phyloP scores from a whole-genome alignment of 2,888 invertebrate species.

The Molorchus minor region DNA sequence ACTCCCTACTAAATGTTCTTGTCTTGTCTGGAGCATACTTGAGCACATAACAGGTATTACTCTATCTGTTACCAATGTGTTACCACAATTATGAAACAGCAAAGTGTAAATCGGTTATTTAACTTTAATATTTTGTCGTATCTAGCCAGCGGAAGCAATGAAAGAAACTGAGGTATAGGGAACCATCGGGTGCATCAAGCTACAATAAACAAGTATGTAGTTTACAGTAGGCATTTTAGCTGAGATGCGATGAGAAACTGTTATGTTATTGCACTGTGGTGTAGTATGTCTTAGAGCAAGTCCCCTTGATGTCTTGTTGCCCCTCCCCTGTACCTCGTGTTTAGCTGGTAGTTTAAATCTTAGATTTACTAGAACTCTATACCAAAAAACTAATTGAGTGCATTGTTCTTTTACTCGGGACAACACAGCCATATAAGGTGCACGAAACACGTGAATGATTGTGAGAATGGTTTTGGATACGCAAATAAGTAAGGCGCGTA shows the following conservation, averaged over 20 bases:
- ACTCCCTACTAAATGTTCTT: slow-evolving; percentile 23
- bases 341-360: slow-evolving; percentile 43
- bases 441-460: slow-evolving; percentile 16
- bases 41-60: slow-evolving; percentile 16
- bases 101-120: slow-evolving; percentile 27
- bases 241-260: slow-evolving; percentile 60
- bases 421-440: slow-evolving; percentile 59
- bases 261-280: slow-evolving; percentile 61
- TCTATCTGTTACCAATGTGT: slow-evolving; percentile 20
- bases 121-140: slow-evolving; percentile 62
- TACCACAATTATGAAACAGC: slow-evolving; percentile 25
- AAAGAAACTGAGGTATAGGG: slow-evolving; percentile 80
- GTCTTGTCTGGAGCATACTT: slow-evolving; percentile 29
- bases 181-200: slow-evolving; percentile 66
- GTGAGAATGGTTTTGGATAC: slow-evolving; percentile 18
- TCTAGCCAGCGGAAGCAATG: slow-evolving; percentile 78
- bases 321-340: slow-evolving; percentile 53
- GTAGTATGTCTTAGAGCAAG: slow-evolving; percentile 60
- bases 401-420: slow-evolving; percentile 44
- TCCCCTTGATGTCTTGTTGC: slow-evolving; percentile 56
- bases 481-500: slow-evolving; percentile 36
- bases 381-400: slow-evolving; percentile 21
- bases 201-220: slow-evolving; percentile 72
- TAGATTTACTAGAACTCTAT: slow-evolving; percentile 29
- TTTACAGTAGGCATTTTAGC: slow-evolving; percentile 63